Percentiles rank a stretch among this genome's conserved stretches.
These are phyloP conservation scores for Botia kubotai DNA, from an alignment of 2,797 vertebrate species.

Conservation along the genomic window DNA sequence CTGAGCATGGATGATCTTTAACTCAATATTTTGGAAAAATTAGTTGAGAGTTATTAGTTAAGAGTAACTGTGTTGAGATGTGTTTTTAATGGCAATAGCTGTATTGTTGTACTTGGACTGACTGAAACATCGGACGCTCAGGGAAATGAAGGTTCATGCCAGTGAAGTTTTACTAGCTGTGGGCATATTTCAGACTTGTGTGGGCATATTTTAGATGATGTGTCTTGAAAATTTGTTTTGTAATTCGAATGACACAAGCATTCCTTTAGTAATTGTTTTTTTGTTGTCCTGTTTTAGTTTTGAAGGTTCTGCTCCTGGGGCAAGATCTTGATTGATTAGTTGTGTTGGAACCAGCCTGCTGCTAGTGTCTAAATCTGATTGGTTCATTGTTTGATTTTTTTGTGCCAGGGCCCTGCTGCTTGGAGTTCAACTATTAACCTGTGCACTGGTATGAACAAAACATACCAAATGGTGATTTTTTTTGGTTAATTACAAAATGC, in stretches of 20 bases:
- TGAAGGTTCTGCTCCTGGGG: slow-evolving; percentile 49
- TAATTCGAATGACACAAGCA: slow-evolving; percentile 36
- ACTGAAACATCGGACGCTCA: not conserved
- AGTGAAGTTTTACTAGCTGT: not conserved
- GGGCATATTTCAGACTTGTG: slow-evolving; percentile 34
- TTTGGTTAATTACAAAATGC: too few relatives aligned
- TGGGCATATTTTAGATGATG: slow-evolving; percentile 33
- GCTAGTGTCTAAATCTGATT: slow-evolving; percentile 2
- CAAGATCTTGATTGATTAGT: slow-evolving; percentile 49
- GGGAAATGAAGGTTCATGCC: not conserved
- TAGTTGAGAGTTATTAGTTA: not conserved
- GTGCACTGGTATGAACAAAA: too few relatives aligned
- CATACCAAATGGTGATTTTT: too few relatives aligned
- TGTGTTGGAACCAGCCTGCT: slow-evolving; percentile 39
- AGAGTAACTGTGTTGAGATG: not conserved
- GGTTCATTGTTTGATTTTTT: not conserved
- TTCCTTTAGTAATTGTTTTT: slow-evolving; percentile 52
- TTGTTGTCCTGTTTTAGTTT: slow-evolving; percentile 38
- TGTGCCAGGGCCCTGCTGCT: not conserved
- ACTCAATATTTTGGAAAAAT: slow-evolving; percentile 68
- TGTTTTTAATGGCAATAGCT: not conserved
- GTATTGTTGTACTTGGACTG: slow-evolving; percentile 1
- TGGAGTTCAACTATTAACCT: not conserved
- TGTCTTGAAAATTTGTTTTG: slow-evolving; percentile 20
- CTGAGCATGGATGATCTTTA: slow-evolving; percentile 52